Conservation (phyloP, 2,797 vertebrate species). For the Caiman crocodilus region DNA sequence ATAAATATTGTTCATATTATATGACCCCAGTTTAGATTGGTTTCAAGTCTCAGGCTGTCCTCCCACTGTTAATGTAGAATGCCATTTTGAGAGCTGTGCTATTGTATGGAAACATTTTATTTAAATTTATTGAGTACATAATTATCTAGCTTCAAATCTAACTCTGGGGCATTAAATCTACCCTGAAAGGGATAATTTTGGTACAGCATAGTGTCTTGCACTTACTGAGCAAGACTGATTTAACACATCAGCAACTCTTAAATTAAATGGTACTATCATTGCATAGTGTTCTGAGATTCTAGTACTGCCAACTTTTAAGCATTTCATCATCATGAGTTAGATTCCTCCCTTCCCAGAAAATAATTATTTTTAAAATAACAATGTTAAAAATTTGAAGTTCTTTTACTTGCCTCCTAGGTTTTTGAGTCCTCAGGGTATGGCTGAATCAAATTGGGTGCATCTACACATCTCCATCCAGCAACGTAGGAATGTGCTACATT, state of each 20-base stretch:
- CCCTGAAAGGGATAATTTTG: neutral
- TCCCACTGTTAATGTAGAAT: neutral
- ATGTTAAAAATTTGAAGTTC: neutral
- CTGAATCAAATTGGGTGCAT: too few species aligned
- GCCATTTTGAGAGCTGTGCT: neutral
- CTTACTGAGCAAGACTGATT: too few species aligned
- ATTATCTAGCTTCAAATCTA: neutral
- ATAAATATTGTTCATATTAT: neutral
- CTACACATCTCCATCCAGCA: too few species aligned
- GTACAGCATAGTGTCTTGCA: neutral
- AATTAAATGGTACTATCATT: neutral
- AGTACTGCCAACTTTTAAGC: neutral
- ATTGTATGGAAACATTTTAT: fast-evolving
- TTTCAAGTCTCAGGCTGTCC: neutral
- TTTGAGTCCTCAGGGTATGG: neutral
- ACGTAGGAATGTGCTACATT: too few species aligned
- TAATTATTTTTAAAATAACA: neutral
- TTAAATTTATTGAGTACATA: neutral
- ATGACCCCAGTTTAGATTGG: fast-evolving
- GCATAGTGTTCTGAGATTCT: fast-evolving
- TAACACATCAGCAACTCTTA: neutral
- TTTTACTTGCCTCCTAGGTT: neutral
- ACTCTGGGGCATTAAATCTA: neutral
- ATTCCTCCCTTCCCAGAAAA: neutral
- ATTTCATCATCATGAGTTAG: fast-evolving